A percentile compares a stretch with the other conserved stretches of the same genome.
phyloP scores from a whole-genome alignment of 2,113 vertebrate genomes.

The Actenoides hombroni region DNA sequence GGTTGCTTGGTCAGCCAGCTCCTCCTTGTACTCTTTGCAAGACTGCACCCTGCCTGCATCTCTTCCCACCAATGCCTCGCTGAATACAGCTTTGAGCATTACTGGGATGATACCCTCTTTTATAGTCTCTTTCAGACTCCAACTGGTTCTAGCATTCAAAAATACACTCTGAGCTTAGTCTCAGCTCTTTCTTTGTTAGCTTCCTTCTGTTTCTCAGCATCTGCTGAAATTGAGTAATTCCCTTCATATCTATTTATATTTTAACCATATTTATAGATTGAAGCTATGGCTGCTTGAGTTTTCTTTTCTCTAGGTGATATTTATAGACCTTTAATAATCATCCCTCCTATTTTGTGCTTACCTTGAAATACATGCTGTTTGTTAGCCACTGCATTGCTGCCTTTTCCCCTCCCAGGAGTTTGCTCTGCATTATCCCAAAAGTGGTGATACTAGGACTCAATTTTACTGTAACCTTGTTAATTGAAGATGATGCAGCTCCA shows the following conservation, averaged over 20 bases:
- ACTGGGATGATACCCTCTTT: not conserved
- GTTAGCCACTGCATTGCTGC: not conserved
- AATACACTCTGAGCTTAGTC: not conserved
- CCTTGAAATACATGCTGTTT: not conserved
- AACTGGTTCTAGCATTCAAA: not conserved
- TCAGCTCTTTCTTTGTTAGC: not conserved
- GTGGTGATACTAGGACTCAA: not conserved
- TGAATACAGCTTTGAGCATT: not conserved
- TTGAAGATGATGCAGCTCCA: not conserved
- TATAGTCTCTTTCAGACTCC: not conserved
- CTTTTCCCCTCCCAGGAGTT: fast-evolving
- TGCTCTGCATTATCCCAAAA: not conserved
- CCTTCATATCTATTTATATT: constrained; percentile 31
- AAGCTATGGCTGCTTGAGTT: not conserved
- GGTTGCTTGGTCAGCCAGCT: not conserved
- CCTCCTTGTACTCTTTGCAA: not conserved
- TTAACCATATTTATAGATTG: constrained; percentile 22
- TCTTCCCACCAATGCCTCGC: not conserved
- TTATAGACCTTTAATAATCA: not conserved
- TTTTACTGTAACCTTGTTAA: not conserved
- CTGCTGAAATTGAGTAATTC: constrained; percentile 12
- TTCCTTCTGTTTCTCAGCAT: not conserved
- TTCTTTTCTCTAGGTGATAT: not conserved
- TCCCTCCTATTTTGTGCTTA: not conserved
- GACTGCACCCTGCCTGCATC: not conserved